A percentile compares a stretch with the other conserved stretches of the same genome.
phyloP scores from a whole-genome alignment of 1,140 invertebrate species.

The Sycophila sp. region DNA sequence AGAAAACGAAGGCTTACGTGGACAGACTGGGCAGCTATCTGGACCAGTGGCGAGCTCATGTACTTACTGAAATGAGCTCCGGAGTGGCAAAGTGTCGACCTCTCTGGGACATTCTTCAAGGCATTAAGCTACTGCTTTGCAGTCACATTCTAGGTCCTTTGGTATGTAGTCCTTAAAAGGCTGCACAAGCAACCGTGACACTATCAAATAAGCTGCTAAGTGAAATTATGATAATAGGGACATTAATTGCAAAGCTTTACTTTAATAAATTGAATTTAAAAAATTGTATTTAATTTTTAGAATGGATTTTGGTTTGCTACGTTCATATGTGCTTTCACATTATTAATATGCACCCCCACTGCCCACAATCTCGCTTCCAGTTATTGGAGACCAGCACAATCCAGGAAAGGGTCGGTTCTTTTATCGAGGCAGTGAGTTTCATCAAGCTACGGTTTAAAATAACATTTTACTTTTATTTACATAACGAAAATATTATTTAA shows the following conservation, averaged over 20 bases:
- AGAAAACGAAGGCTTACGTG: slow-evolving; percentile 72
- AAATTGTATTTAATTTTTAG: no score
- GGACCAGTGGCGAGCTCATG: slow-evolving; percentile 74
- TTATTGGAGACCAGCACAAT: slow-evolving; percentile 50
- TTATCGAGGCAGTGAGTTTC: slow-evolving; percentile 55
- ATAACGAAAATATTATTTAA: no score
- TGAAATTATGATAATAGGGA: no score
- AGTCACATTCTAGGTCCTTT: slow-evolving; percentile 77
- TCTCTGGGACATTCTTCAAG: slow-evolving; percentile 76
- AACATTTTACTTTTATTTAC: no score
- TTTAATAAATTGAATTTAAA: no score
- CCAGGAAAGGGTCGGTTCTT: slow-evolving; percentile 46
- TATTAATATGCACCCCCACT: slow-evolving; percentile 62
- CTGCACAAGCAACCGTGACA: no score
- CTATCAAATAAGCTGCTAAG: no score
- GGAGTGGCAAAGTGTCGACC: slow-evolving; percentile 77
- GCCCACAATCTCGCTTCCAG: slow-evolving; percentile 57
- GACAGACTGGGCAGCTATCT: slow-evolving; percentile 72
- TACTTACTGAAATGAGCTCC: slow-evolving; percentile 70
- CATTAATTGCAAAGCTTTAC: no score
- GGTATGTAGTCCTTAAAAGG: no score
- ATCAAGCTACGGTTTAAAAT: no score
- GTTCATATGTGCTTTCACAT: slow-evolving; percentile 55
- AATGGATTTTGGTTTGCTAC: slow-evolving; percentile 71
- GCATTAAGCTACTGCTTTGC: slow-evolving; percentile 73